These are phyloP conservation scores for Mongoloraphidia duomilia DNA, from an alignment of 2,888 invertebrate species.

Conservation along the genomic window DNA sequence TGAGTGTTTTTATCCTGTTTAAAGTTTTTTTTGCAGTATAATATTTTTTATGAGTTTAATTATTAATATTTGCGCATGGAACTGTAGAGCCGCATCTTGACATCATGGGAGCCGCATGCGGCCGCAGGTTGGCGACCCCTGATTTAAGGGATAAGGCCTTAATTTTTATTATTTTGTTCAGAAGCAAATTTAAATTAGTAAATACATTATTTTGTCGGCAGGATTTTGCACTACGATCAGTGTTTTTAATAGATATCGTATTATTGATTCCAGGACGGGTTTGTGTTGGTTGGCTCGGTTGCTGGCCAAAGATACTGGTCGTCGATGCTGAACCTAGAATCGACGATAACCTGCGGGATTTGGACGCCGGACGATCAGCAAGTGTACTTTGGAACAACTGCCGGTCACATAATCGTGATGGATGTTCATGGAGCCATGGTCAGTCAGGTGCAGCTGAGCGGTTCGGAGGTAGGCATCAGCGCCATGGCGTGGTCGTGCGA, in stretches of 20 bases:
- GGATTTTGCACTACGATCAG: neutral
- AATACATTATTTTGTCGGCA: too few species aligned
- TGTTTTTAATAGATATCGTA: conserved; percentile 4
- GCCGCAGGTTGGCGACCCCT: too few species aligned
- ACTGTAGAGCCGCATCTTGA: too few species aligned
- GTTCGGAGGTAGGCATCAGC: conserved; percentile 72
- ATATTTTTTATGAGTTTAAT: too few species aligned
- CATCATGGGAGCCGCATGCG: too few species aligned
- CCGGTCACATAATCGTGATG: conserved; percentile 92
- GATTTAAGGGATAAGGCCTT: too few species aligned
- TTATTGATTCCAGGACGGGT: conserved; percentile 62
- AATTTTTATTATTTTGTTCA: too few species aligned
- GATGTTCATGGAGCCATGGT: conserved; percentile 94
- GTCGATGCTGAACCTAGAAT: conserved; percentile 87
- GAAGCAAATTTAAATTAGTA: too few species aligned
- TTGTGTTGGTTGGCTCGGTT: conserved; percentile 94
- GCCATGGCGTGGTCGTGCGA: conserved; percentile 96
- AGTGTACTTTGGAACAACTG: conserved; percentile 91
- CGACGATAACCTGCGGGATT: conserved; percentile 88
- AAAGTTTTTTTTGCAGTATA: too few species aligned
- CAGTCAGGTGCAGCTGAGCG: conserved; percentile 76
- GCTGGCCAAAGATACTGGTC: conserved; percentile 98
- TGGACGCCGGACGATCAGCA: conserved; percentile 98
- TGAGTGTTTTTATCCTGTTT: too few species aligned
- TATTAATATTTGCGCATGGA: too few species aligned